These are phyloP conservation scores for Psophia crepitans DNA, from an alignment of 2,113 vertebrate species.

Conservation along the genomic window DNA sequence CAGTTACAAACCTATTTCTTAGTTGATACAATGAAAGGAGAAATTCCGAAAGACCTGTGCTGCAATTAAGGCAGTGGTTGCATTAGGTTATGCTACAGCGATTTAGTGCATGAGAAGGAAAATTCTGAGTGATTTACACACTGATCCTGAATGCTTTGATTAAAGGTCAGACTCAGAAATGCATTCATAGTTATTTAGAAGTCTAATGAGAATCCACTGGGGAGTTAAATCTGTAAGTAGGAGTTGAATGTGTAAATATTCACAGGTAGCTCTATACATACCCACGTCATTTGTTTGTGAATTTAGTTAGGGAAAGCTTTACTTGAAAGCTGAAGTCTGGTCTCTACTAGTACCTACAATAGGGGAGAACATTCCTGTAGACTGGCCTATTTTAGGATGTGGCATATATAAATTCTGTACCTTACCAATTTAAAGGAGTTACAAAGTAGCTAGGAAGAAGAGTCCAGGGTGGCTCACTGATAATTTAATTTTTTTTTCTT, in stretches of 20 bases:
- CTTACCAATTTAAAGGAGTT: not conserved
- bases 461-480: not conserved
- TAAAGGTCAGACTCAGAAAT: constrained; percentile 20
- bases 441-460: not conserved
- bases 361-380: not conserved
- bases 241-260: not conserved
- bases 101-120: not conserved
- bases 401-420: not conserved
- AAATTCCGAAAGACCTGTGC: not conserved
- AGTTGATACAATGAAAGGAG: not conserved
- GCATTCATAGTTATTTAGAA: not conserved
- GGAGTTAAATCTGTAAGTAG: not conserved
- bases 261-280: not conserved
- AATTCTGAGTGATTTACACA: constrained; percentile 6
- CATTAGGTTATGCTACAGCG: not conserved
- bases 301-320: not conserved
- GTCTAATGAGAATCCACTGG: not conserved
- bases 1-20: not conserved
- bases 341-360: not conserved
- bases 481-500: not conserved
- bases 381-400: not conserved
- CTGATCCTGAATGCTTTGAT: not conserved
- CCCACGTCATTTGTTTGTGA: not conserved
- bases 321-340: not conserved
- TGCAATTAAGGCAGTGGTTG: not conserved